Evolutionary conservation across 1,140 invertebrate genomes (phyloP).

Genomic region (Apocrypta bakeri): DNA sequence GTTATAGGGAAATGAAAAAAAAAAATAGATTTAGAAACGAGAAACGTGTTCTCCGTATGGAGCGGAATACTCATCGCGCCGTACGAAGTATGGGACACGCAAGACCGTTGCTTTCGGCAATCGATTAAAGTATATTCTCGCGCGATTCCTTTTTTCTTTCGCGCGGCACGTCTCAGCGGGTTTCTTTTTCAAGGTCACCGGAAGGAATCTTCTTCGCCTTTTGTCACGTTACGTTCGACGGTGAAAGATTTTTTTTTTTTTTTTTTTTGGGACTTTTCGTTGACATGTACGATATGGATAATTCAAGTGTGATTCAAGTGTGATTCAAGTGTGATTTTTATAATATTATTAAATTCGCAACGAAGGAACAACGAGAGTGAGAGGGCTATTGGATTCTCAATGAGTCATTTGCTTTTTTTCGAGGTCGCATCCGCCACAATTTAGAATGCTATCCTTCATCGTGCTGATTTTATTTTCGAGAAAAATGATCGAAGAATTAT

Average conservation of each 20-base stretch:
- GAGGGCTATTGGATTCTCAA: too few species aligned
- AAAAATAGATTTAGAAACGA: background rate
- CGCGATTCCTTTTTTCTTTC: background rate
- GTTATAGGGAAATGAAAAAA: background rate
- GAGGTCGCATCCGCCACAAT: too few species aligned
- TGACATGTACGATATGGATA: too few species aligned
- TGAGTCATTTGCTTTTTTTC: too few species aligned
- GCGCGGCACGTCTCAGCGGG: background rate
- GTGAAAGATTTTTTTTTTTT: background rate
- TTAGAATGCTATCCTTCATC: too few species aligned
- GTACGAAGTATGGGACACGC: too few species aligned
- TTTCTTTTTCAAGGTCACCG: slow-evolving; percentile 19
- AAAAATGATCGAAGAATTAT: too few species aligned
- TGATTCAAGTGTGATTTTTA: too few species aligned
- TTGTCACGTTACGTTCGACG: background rate
- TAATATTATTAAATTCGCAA: too few species aligned
- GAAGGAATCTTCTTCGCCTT: slow-evolving; percentile 5
- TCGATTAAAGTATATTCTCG: background rate
- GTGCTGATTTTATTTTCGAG: too few species aligned
- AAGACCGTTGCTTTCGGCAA: background rate
- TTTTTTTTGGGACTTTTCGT: background rate
- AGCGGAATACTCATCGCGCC: background rate
- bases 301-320: too few species aligned
- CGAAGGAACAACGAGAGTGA: too few species aligned
- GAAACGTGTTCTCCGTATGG: background rate